Base-by-base conservation (phyloP, 2,888 invertebrate species). In the Philereme transversata region DNA sequence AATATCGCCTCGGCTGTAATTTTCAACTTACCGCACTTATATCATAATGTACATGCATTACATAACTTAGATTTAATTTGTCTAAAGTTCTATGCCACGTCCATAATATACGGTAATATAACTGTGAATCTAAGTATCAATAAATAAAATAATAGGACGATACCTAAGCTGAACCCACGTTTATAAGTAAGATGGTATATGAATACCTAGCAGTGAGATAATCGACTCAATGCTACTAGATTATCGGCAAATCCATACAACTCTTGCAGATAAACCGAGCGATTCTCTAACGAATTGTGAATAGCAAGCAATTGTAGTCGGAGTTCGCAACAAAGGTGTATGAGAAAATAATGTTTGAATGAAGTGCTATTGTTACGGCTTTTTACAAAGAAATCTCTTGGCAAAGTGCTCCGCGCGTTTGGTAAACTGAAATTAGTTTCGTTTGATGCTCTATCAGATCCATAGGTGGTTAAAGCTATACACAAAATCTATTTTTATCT, bases 331-430 rank as follows among this genome's bases (percentile, higher is more conserved):
- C 82, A 82, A 80, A 77, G 77, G 74, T 82, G 77, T 81, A 78
- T 78, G 79, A 78, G 80, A 78, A 78, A 83, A 84, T 84, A 82
- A 83, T 80, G 79, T 81, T 81, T 74, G 76, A 78, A 83, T 78
- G 81, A 82, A 79, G 75, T 78, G 77, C 83, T 78, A 81, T 83
- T 84, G 84, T 83, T 79, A 77, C 67, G 67, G 72, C 62, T 62
- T 57, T 72, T 70, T 59, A 78, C 81, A 82, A 83, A 82, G 81
- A 81, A 79, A 77, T 77, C 70, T 68, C 72, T 46, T 56, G 71
- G 74, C 75, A 77, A 80, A 82, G 77, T 79, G 77, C 73, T 77
- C 70, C 10, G 61, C 61, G 68, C 76, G 73, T 75, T 77, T 77
- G 72, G 74, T 76, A 67, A 77, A 76, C 57, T 70, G 66, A 74